A percentile compares a stretch with the other conserved stretches of the same genome.
phyloP scores from a whole-genome alignment of 2,797 vertebrate species.

The Lepidocolaptes lacrymiger region DNA sequence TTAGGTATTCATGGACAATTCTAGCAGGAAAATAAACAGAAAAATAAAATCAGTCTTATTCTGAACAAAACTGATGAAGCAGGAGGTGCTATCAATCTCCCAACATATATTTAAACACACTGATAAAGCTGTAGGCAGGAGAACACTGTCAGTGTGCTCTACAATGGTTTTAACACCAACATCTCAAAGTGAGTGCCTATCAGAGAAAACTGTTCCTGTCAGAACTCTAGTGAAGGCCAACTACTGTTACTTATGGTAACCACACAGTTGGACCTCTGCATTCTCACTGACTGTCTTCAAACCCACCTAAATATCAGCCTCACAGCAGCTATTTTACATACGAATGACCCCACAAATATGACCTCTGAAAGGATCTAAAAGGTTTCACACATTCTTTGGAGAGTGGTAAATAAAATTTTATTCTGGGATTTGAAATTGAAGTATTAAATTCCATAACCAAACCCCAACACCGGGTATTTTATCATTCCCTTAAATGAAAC shows the following conservation, averaged over 20 bases:
- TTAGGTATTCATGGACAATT: constrained; percentile 89
- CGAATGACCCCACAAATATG: neutral
- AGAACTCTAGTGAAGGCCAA: neutral
- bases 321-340: neutral
- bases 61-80: neutral
- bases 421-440: neutral
- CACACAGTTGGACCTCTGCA: neutral
- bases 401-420: neutral
- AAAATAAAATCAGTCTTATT: neutral
- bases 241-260: neutral
- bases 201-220: neutral
- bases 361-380: neutral
- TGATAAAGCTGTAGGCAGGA: neutral
- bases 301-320: neutral
- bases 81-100: neutral
- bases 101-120: neutral
- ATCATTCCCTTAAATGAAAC: neutral
- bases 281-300: neutral
- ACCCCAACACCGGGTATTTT: neutral
- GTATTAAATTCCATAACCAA: neutral
- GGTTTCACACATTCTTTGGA: neutral
- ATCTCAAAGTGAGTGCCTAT: neutral
- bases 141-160: neutral
- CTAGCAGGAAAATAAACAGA: constrained; percentile 71
- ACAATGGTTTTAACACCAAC: neutral